Conservation (phyloP, 2,113 vertebrate genomes). For the Calonectris borealis region DNA sequence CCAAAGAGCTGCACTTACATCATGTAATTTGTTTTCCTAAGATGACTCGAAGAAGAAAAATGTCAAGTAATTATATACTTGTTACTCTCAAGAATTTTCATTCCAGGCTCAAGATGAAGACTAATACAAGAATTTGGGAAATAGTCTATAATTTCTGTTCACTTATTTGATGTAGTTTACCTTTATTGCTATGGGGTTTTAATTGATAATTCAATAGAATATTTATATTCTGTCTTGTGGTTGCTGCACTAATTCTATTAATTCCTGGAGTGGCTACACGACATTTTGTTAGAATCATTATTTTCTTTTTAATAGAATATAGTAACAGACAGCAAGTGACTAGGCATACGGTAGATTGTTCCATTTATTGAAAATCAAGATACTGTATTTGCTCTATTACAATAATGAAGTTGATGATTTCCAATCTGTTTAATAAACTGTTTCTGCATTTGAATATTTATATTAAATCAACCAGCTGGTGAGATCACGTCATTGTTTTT, state of each 20-base stretch:
- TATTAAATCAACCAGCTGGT: slow-evolving; percentile 81
- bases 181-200: slow-evolving; percentile 66
- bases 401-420: slow-evolving; percentile 79
- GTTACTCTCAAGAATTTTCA: slow-evolving; percentile 71
- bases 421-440: slow-evolving; percentile 79
- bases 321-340: slow-evolving; percentile 66
- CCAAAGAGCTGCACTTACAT: slow-evolving; percentile 50
- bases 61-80: slow-evolving; percentile 70
- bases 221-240: slow-evolving; percentile 54
- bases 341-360: slow-evolving; percentile 67
- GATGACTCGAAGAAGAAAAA: slow-evolving; percentile 70
- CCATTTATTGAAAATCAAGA: slow-evolving; percentile 74
- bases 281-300: slow-evolving; percentile 44
- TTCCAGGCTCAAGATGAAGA: slow-evolving; percentile 64
- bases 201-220: slow-evolving; percentile 69
- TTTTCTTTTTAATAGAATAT: slow-evolving; percentile 63
- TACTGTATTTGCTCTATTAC: slow-evolving; percentile 71
- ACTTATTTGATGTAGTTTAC: slow-evolving; percentile 57
- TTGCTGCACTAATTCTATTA: slow-evolving; percentile 64
- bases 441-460: slow-evolving; percentile 75
- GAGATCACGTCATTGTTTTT: slow-evolving; percentile 55
- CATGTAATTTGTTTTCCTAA: slow-evolving; percentile 67
- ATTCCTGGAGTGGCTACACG: slow-evolving; percentile 48
- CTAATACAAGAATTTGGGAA: slow-evolving; percentile 63
- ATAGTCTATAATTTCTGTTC: slow-evolving; percentile 68